phyloP scores from a whole-genome alignment of 1,140 invertebrate species.

The Conus betulinus region DNA sequence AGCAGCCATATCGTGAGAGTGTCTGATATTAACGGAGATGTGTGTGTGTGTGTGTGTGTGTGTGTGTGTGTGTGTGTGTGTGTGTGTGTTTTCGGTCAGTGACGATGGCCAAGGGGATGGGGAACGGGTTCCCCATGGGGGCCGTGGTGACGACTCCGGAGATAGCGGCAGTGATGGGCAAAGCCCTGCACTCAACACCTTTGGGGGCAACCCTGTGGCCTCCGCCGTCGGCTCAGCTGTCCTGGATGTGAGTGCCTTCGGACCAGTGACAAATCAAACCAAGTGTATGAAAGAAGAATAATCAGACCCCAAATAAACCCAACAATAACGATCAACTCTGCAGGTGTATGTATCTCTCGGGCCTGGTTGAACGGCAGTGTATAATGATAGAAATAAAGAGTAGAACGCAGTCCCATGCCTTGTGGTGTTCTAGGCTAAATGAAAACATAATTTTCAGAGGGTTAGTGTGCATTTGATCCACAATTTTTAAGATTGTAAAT shows the following conservation, averaged over 20 bases:
- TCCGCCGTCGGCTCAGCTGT: conserved; percentile 91
- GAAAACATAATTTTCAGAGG: no score
- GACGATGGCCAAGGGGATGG: conserved; percentile 80
- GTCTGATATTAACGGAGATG: background rate
- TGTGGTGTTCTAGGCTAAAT: no score
- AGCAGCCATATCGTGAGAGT: background rate
- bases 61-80: background rate
- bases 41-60: conserved; percentile 11
- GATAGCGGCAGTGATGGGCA: conserved; percentile 85
- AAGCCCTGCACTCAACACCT: conserved; percentile 95
- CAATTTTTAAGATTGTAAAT: no score
- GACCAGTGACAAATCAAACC: no score
- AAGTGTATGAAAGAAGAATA: no score
- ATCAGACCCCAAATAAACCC: no score
- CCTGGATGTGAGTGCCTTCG: conserved; percentile 83
- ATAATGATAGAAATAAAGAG: no score
- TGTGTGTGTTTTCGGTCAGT: conserved; percentile 68
- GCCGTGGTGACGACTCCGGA: conserved; percentile 93
- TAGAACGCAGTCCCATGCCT: no score
- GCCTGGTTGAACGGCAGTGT: no score
- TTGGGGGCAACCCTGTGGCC: conserved; percentile 94
- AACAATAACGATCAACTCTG: no score
- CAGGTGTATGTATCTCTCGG: no score
- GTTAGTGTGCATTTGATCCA: no score
- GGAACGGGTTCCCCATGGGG: conserved; percentile 95